phyloP scores from a whole-genome alignment of 2,113 vertebrate species.

The Cheirogaleus medius region DNA sequence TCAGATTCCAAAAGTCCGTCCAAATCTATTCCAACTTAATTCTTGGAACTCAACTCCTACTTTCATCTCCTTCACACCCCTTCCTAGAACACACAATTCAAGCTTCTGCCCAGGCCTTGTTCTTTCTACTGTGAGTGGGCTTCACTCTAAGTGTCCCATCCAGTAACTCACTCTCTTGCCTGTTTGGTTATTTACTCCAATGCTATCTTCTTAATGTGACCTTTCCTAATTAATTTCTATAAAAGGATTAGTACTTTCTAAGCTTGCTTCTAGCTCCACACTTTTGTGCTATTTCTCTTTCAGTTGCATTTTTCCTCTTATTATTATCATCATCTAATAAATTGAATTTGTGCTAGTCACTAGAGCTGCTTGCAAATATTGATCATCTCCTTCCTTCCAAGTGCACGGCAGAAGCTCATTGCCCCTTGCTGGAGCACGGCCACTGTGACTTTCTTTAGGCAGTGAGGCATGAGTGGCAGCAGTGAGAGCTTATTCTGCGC shows the following conservation, averaged over 20 bases:
- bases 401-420: fast-evolving
- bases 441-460: neutral
- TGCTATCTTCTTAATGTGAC: neutral
- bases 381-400: neutral
- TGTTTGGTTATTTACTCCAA: neutral
- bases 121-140: no score
- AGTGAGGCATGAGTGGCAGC: no score
- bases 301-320: neutral
- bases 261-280: neutral
- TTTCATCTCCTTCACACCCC: fast-evolving
- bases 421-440: neutral
- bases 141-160: neutral
- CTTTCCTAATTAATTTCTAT: no score
- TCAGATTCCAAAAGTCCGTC: neutral
- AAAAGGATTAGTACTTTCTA: neutral
- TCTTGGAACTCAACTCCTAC: no score
- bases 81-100: neutral
- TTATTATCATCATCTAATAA: no score
- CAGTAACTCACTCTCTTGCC: neutral
- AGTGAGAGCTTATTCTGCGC: no score
- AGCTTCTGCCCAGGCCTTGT: neutral
- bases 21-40: no score
- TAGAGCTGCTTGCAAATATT: neutral
- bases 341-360: neutral
- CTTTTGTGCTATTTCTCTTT: neutral